Conservation (phyloP, 2,113 vertebrate species). For the Corapipo altera region DNA sequence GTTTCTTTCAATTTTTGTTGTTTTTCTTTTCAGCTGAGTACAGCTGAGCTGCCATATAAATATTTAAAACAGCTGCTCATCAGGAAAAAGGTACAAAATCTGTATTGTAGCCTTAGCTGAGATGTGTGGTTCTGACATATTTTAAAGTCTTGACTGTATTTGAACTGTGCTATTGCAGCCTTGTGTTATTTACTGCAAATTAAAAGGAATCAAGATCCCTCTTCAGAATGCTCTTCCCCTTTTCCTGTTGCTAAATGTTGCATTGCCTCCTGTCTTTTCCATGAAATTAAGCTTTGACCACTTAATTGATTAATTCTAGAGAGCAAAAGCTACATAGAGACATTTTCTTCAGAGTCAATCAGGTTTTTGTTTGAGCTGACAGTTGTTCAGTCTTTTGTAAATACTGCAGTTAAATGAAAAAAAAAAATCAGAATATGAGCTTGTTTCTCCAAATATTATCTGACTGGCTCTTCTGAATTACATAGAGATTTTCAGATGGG, state of each 20-base stretch:
- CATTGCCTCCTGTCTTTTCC: background rate
- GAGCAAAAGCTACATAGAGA: background rate
- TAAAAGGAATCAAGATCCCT: background rate
- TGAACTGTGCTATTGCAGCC: slow-evolving; percentile 3
- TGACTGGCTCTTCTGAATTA: background rate
- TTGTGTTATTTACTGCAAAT: slow-evolving; percentile 27
- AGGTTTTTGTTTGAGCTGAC: slow-evolving; percentile 35
- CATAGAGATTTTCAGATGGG: background rate
- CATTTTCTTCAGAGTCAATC: slow-evolving; percentile 12
- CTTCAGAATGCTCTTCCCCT: background rate
- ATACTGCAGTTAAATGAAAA: slow-evolving; percentile 25
- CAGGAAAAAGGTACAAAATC: background rate
- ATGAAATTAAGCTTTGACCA: slow-evolving; percentile 31
- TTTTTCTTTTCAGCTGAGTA: background rate
- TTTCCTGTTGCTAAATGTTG: slow-evolving; percentile 14
- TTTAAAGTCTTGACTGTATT: background rate
- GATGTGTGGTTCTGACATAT: background rate
- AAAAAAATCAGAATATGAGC: background rate
- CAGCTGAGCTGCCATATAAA: background rate
- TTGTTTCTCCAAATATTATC: background rate
- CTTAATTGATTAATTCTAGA: slow-evolving; percentile 56
- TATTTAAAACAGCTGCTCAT: slow-evolving; percentile 8
- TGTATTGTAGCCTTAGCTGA: background rate
- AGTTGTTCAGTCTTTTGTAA: slow-evolving; percentile 42
- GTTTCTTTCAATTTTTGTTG: background rate